Evolutionary conservation across 1,140 invertebrate genomes (phyloP), one percentile per base, ranked within the genome.

Genomic region (Pomacea maculata): DNA sequence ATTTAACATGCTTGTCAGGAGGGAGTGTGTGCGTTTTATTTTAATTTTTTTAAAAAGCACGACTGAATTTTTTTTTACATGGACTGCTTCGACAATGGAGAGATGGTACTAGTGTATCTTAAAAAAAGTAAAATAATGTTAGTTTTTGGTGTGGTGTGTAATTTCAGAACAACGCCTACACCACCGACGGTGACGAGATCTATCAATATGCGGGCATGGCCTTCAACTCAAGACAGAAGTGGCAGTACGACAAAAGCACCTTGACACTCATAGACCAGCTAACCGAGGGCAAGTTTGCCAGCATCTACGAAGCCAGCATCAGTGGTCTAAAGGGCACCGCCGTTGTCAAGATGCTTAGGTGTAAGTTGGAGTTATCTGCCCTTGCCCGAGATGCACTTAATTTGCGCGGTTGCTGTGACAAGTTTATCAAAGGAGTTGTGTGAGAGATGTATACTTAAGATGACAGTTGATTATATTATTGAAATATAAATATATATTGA

Each of bases 321-420:
- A 21, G 68, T 29, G 57, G 17, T 4, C 64, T 73, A 5, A 61
- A 34, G 21, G 61, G 67, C 7, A 55, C 52, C 29, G 85, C 83
- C 21, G 80, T 78, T 14, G 85, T 81, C 71, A 85, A 85, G 61
- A 81, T 80, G 17, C 52, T 85, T 1, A 84, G 83, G 82, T 77
- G 85, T 85, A n/a, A 71, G 75, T 65, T 45, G 34, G 45, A n/a
- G 25, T 55, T 55, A 15, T 75, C 9, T 21, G 52, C 7, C 25
- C 10, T 21, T 54, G 17, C 19, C 8, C 25, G 19, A 21, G 2
- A 67, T 4, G 19, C 65, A 21, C 4, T 19, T 67, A 4, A 67
- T 2, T 2, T 25, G 19, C 25, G 2, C 65, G 6, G 34, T 45
- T 45, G 0, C 34, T 45, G 34, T 45, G 34, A 45, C 34, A 45